These are phyloP conservation scores for Strigamia crassipes DNA, from an alignment of 2,888 invertebrate species.

Conservation along the genomic window DNA sequence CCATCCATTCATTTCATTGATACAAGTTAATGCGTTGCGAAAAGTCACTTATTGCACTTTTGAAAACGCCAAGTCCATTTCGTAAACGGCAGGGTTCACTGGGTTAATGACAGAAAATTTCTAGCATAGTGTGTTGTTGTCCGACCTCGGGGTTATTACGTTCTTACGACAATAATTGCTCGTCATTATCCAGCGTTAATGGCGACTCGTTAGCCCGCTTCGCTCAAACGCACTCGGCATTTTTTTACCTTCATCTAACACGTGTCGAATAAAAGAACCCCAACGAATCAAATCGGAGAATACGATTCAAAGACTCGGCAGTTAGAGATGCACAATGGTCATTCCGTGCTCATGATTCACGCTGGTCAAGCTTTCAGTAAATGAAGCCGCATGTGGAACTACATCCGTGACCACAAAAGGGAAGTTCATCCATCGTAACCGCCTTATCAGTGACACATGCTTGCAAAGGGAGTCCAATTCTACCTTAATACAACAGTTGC, in stretches of 20 bases:
- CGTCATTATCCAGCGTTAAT: conserved; percentile 42
- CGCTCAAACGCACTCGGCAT: conserved; percentile 11
- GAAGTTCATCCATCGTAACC: conserved; percentile 3
- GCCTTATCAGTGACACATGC: conserved; percentile 37
- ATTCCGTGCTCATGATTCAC: background rate
- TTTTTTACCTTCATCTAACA: conserved; percentile 5
- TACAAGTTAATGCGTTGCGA: conserved; percentile 1
- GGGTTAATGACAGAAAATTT: conserved; percentile 31
- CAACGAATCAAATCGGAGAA: background rate
- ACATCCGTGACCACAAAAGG: conserved; percentile 17
- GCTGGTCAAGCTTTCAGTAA: background rate
- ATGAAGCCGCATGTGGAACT: conserved; percentile 18
- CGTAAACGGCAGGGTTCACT: conserved; percentile 24
- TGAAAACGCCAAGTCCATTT: conserved; percentile 33
- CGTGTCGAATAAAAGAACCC: background rate
- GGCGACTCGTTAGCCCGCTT: conserved; percentile 21
- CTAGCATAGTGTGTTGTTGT: background rate
- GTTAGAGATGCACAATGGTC: background rate
- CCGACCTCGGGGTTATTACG: conserved; percentile 39
- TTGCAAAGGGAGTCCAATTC: conserved; percentile 12
- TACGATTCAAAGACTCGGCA: background rate
- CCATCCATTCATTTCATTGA: background rate
- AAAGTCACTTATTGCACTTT: conserved; percentile 39
- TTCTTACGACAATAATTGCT: conserved; percentile 42
- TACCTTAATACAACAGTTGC: background rate